Evolutionary conservation across 2,888 invertebrate genomes (phyloP).

Genomic region (Noctua janthe): DNA sequence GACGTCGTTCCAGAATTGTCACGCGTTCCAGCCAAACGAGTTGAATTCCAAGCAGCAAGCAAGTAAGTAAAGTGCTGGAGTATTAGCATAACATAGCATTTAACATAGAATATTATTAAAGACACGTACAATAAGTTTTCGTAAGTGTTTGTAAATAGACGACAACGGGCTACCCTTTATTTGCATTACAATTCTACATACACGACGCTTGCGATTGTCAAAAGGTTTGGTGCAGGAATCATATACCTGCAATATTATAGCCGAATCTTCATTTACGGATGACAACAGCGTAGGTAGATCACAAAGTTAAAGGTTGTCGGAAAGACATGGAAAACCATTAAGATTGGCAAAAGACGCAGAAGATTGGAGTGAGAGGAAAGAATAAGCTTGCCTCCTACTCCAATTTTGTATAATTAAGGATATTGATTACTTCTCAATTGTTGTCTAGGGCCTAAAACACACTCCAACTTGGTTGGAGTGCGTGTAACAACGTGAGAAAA

Average conservation of each 20-base stretch:
- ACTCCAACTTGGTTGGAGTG: neutral
- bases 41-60: slow-evolving; percentile 40
- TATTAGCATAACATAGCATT: slow-evolving; percentile 43
- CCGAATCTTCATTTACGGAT: neutral
- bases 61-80: slow-evolving; percentile 9
- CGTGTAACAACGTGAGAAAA: neutral
- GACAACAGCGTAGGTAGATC: neutral
- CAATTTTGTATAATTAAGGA: too few relatives aligned
- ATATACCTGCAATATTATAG: neutral
- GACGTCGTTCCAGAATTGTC: slow-evolving; percentile 13
- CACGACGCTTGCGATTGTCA: slow-evolving; percentile 25
- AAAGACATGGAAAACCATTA: neutral
- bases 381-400: too few relatives aligned
- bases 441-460: neutral
- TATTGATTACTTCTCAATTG: neutral
- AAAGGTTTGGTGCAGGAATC: slow-evolving; percentile 7
- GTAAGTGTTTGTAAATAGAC: slow-evolving; percentile 54
- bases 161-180: slow-evolving; percentile 32
- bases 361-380: neutral
- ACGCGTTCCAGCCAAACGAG: slow-evolving; percentile 28
- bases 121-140: slow-evolving; percentile 56
- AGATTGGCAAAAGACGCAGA: neutral
- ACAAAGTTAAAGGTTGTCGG: neutral
- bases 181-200: slow-evolving; percentile 36
- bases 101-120: slow-evolving; percentile 44